Percentiles rank a stretch among this genome's conserved stretches.
Conservation (phyloP, 2,888 invertebrate genomes). For the Caenorhabditis sp. region DNA sequence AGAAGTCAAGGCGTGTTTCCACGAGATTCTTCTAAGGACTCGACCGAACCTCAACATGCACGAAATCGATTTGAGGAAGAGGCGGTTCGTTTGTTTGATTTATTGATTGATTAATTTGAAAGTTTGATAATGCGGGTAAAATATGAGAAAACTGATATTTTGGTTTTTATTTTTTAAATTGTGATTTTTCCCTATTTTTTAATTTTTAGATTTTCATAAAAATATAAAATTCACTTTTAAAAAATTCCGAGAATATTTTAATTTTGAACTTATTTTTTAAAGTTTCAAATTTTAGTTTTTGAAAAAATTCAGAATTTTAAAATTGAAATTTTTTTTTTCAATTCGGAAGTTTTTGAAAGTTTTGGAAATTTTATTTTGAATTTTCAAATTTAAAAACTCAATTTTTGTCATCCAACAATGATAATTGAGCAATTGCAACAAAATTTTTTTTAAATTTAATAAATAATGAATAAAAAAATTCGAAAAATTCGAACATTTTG, state of each 20-base stretch:
- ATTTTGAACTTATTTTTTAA: not conserved
- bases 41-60: constrained; percentile 56
- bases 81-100: constrained; percentile 38
- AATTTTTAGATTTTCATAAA: too few relatives aligned
- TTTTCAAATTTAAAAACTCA: not conserved
- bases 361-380: not conserved
- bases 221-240: too few relatives aligned
- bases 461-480: not conserved
- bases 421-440: too few relatives aligned
- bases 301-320: not conserved
- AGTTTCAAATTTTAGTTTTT: too few relatives aligned
- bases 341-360: not conserved
- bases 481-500: not conserved
- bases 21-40: constrained; percentile 42
- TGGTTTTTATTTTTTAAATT: too few relatives aligned
- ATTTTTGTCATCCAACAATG: too few relatives aligned
- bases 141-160: too few relatives aligned
- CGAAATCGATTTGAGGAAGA: constrained; percentile 43
- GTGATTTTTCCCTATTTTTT: too few relatives aligned
- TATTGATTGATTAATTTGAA: too few relatives aligned
- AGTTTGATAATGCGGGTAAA: too few relatives aligned
- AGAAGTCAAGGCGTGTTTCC: constrained; percentile 66
- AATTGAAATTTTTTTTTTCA: too few relatives aligned
- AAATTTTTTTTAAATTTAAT: too few relatives aligned
- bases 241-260: not conserved